Evolutionary conservation across 2,113 vertebrate species (phyloP), one percentile per base, ranked within the genome.

Genomic region (Hyla sarda): DNA sequence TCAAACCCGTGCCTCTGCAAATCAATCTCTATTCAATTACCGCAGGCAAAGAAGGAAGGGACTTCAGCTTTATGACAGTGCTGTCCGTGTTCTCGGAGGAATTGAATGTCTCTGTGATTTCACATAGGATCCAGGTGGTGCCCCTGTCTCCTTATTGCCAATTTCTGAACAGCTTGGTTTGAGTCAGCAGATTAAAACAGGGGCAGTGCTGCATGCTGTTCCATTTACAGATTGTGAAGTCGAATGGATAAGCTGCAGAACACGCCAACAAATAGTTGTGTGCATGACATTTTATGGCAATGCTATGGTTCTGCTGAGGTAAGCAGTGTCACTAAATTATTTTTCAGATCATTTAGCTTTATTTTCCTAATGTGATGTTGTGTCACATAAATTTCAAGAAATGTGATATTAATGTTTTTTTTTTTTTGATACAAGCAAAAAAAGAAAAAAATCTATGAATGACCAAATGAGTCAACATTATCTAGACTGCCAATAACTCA

Each of bases 111-210:
- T 82, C 52, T 86, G 77, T 48, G 85, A 86, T 86, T 86, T 62
- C 77, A 86, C 85, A 86, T 73, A 86, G 85, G 52, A 81, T 82
- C 85, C 85, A 86, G 85, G 85, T 86, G 85, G 77, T 86, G 85
- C 77, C 85, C 85, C 78, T 86, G 85, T 86, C 78, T 73, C 69
- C 77, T 82, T 86, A 86, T 81, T 86, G 85, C 85, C 85, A 86
- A 81, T 74, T 71, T 86, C 85, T 82, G 52, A 86, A 82, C 85
- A 86, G 85, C 78, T 82, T 80, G 76, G 73, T 86, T 74, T 86
- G 78, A 86, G 78, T 86, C 78, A 74, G 85, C 77, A 86, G 85
- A 81, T 62, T 86, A 69, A 80, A 34, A 82, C 85, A 86, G 76
- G 85, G 79, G 85, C 85, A 73, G 34, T 74, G 62, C 69, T 74